Evolutionary conservation across 2,888 invertebrate species (phyloP), one percentile per base, ranked within the genome.

Genomic region (Pseudococcus viburni): DNA sequence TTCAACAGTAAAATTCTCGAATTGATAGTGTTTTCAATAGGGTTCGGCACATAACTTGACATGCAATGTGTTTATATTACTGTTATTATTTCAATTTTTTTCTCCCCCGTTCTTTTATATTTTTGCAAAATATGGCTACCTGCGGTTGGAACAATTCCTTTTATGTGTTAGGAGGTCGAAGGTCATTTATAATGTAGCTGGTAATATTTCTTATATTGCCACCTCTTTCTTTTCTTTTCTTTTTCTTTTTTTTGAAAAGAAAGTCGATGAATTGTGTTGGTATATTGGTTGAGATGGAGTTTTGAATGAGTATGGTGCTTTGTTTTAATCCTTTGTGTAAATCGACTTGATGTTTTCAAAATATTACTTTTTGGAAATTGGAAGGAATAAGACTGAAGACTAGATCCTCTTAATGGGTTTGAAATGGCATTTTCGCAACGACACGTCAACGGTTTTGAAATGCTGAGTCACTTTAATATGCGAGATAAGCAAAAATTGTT

Each of bases 71-170:
- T 64, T 64, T 64, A 9, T 64, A 64, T 64, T 64, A 64, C 64
- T 64, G 64, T 64, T 64, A 64, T 64, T 64, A 64, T 64, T 64
- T 64, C 64, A 64, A 22, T 64, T 64, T 64, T 64, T 64, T 64
- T 59, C 7, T 59, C 15, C 42, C 42, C 42, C 19, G 59, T 64
- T 64, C 64, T 19, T 64, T 64, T 22, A 64, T 64, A 64, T 64
- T 64, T 64, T 15, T 64, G 64, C 19, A 64, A 64, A 64, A 64
- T 64, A 64, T 64, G 64, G 22, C 22, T 64, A 64, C 64, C 64
- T 19, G 22, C 9, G 19, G 22, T 64, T 64, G 64, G 64, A 64
- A 22, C 64, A 64, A 64, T 64, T 64, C 4, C 19, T 88, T 77
- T 83, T 33, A 19, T 26, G 88, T 55, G 42, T 88, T 85, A 33